A percentile compares a stretch with the other conserved stretches of the same genome.
These are phyloP conservation scores for Desoria tigrina DNA, from an alignment of 2,888 invertebrate genomes.

Conservation along the genomic window DNA sequence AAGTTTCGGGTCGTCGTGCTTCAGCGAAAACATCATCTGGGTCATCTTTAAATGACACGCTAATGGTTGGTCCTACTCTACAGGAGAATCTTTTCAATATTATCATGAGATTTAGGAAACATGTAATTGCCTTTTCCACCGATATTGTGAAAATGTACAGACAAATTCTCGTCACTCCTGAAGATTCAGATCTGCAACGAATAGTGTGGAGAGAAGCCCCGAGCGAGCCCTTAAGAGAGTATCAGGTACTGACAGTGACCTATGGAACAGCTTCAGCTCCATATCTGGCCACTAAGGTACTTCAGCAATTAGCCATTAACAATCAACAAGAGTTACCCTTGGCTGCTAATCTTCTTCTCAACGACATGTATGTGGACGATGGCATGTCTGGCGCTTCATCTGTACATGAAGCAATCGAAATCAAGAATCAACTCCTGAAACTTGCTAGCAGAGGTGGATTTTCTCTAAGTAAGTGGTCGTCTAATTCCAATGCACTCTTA, in stretches of 20 bases:
- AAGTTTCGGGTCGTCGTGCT: conserved; percentile 42
- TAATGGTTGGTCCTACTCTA: conserved; percentile 54
- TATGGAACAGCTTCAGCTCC: conserved; percentile 55
- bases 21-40: conserved; percentile 22
- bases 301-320: conserved; percentile 52
- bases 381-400: conserved; percentile 11
- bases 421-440: conserved; percentile 8
- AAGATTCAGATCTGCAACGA: conserved; percentile 54
- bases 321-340: conserved; percentile 27
- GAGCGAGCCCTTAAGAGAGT: conserved; percentile 36
- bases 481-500: conserved; percentile 20
- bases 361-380: conserved; percentile 55
- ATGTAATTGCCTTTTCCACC: conserved; percentile 54
- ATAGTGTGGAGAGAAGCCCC: conserved; percentile 55
- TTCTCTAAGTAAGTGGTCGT: conserved; percentile 29
- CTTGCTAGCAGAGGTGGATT: conserved; percentile 10
- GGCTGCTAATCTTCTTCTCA: conserved; percentile 29
- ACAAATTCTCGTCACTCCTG: conserved; percentile 52
- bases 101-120: conserved; percentile 53
- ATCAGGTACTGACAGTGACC: conserved; percentile 53
- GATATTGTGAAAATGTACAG: conserved; percentile 57
- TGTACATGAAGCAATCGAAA: conserved; percentile 5
- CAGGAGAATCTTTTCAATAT: conserved; percentile 55
- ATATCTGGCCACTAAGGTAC: conserved; percentile 29
- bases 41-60: conserved; percentile 55